Conservation (phyloP, 2,888 invertebrate species). For the Drosophila fulvimacula region DNA sequence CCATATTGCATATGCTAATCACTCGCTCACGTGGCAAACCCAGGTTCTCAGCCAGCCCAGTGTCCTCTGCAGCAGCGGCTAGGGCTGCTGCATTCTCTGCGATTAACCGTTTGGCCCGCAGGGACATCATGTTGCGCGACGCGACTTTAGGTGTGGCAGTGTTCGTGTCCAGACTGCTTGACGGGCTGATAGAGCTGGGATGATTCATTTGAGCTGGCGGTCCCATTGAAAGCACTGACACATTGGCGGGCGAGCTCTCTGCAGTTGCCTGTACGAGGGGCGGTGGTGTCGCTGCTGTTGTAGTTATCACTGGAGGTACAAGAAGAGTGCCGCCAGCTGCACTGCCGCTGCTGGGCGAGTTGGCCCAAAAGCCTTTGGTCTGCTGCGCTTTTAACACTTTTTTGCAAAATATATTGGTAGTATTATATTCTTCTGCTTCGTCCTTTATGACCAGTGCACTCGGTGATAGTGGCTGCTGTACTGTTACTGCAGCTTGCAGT, state of each 20-base stretch:
- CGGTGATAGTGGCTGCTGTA: constrained; percentile 56
- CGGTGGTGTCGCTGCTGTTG: constrained; percentile 74
- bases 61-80: constrained; percentile 62
- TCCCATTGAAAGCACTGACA: constrained; percentile 82
- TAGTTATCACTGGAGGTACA: constrained; percentile 78
- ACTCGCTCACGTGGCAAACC: constrained; percentile 89
- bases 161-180: constrained; percentile 62
- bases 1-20: constrained; percentile 91
- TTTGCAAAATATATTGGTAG: constrained; percentile 83
- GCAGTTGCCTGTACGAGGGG: constrained; percentile 38
- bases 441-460: constrained; percentile 77
- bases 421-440: constrained; percentile 83
- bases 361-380: constrained; percentile 83
- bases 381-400: constrained; percentile 85
- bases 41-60: constrained; percentile 81
- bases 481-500: constrained; percentile 39
- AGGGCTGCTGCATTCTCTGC: constrained; percentile 72
- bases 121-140: constrained; percentile 85
- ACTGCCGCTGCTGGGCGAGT: constrained; percentile 76
- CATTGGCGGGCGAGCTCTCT: constrained; percentile 69
- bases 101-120: constrained; percentile 85
- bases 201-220: constrained; percentile 83
- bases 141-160: constrained; percentile 83
- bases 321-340: constrained; percentile 47
- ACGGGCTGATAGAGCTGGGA: constrained; percentile 75